Conservation (phyloP, 2,113 vertebrate species). For the Oryctolagus cuniculus region mOryCun1.1 NC_091440.1:106395001-106395500, state of each 20-base stretch:
- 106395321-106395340: not conserved
- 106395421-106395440: not conserved
- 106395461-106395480: not conserved
- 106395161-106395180: constrained; percentile 94
- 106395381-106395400: not conserved
- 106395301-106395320: constrained; percentile 21
- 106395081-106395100: constrained; percentile 96
- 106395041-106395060: constrained; percentile 95
- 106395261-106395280: constrained; percentile 44
- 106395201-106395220: constrained; percentile 86
- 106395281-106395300: not conserved
- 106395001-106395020: not conserved
- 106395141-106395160: constrained; percentile 93
- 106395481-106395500: not conserved
- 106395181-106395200: constrained; percentile 91
- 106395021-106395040: not conserved
- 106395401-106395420: not conserved
- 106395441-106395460: not conserved
- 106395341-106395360: not conserved
- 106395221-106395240: constrained; percentile 84
- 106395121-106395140: constrained; percentile 94
- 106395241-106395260: constrained; percentile 87
- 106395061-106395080: constrained; percentile 97
- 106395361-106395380: not conserved
- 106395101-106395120: constrained; percentile 98